Evolutionary conservation across 2,113 vertebrate species (phyloP), one percentile per base, ranked within the genome.

Genomic region (Perca fluviatilis): DNA sequence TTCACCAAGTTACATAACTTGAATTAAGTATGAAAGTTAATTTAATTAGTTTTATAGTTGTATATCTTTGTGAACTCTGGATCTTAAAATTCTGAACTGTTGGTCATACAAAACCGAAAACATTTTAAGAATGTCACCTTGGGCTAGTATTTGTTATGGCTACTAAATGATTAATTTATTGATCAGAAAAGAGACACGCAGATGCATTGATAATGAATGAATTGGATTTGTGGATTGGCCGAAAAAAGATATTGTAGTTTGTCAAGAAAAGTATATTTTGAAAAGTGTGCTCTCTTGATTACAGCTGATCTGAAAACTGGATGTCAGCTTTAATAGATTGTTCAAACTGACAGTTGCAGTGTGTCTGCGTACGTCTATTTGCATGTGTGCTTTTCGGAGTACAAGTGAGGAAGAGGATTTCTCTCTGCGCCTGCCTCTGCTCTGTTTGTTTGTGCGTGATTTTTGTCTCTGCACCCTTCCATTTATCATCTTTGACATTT

Each of bases 401-500:
- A 33, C 40, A 47, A 79, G 62, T 67, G 69, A 84, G 49, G 71
- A 82, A 40, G 64, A 78, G 71, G 61, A 13, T 83, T 79, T 60
- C 30, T 79, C 50, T 79, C 18, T 54, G 69, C 76, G 62, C 11
- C 36, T 77, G 43, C 27, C 27, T 85, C 66, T 80, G 36, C 76
- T 64, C 74, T 86, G 80, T 84, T 67, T 70, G 57, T 78, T 80
- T 83, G 90, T 84, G 88, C 77, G 82, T 75, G 91, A 88, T 93
- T 92, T 92, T 93, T 92, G 92, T 94, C 93, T 90, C 85, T 86
- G 91, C 87, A 87, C 93, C 92, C 88, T 90, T 92, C 90, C 94
- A 94, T 95, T 95, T 95, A 95, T 95, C 95, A 95, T 93, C 86
- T 89, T 66, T 95, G 95, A 96, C 95, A 96, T 96, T 96, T 95